Evolutionary conservation across 2,888 invertebrate genomes (phyloP).

Genomic region (Camptogramma bilineatum): DNA sequence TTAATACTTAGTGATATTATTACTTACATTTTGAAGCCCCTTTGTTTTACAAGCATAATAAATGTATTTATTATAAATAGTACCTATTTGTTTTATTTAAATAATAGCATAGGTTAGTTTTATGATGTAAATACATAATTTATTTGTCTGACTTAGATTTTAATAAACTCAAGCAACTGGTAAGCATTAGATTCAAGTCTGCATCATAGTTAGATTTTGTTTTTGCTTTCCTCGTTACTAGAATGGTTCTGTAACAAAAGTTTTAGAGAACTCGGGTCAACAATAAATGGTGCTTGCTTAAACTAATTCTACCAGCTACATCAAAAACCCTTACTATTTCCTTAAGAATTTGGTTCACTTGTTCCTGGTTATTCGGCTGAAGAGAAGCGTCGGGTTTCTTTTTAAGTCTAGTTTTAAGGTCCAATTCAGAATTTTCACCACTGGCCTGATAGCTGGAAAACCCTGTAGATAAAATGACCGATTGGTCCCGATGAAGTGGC

Average conservation of each 20-base stretch:
- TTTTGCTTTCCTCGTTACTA: constrained; percentile 17
- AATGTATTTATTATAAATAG: constrained; percentile 19
- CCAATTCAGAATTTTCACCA: constrained; percentile 44
- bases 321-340: constrained; percentile 19
- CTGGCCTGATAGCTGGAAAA: constrained; percentile 54
- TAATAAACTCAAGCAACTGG: no score
- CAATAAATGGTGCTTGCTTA: no score
- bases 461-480: constrained; percentile 46
- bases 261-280: no score
- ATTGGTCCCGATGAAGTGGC: no score
- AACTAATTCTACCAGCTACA: neutral
- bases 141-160: no score
- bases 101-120: neutral
- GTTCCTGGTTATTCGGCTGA: constrained; percentile 29
- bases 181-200: no score
- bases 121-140: neutral
- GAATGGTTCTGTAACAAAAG: constrained; percentile 28
- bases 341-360: constrained; percentile 29
- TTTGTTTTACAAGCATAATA: constrained; percentile 32
- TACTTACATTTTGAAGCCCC: constrained; percentile 4
- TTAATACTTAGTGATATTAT: neutral
- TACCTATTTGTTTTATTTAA: neutral
- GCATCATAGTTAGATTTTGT: constrained; percentile 20
- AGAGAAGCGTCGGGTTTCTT: constrained; percentile 40
- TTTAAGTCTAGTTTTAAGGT: constrained; percentile 37